phyloP scores from a whole-genome alignment of 2,113 vertebrate species.

The Tachuris rubrigastra region DNA sequence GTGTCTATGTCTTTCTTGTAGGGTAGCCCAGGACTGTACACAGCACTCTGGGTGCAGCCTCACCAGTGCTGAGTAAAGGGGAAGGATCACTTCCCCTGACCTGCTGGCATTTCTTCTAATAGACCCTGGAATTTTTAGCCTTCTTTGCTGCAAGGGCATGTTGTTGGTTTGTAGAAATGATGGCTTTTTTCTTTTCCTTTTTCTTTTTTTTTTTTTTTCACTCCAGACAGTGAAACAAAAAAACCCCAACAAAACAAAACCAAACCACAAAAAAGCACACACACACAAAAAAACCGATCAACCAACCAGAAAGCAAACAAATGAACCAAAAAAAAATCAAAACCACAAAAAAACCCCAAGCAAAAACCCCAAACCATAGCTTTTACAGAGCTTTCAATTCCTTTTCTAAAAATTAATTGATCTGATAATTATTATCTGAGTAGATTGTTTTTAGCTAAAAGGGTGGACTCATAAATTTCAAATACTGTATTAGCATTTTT shows the following conservation, averaged over 20 bases:
- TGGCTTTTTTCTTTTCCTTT: background rate
- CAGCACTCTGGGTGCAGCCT: background rate
- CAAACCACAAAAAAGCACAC: too few relatives aligned
- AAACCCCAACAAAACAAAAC: too few relatives aligned
- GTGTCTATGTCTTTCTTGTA: background rate
- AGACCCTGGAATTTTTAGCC: background rate
- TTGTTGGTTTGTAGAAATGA: background rate
- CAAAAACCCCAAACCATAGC: accelerated
- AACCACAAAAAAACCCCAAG: background rate
- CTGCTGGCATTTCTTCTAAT: background rate
- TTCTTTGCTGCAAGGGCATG: background rate
- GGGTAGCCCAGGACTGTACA: background rate
- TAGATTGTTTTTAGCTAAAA: background rate
- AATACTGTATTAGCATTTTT: background rate
- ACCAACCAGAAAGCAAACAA: too few relatives aligned
- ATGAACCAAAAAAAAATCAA: background rate
- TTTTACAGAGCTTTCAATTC: background rate
- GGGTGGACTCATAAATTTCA: background rate
- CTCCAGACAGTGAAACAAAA: background rate
- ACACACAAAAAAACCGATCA: too few relatives aligned
- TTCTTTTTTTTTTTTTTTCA: background rate
- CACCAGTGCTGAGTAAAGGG: background rate
- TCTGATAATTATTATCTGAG: background rate
- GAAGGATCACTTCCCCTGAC: background rate
- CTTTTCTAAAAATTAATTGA: background rate